These are phyloP conservation scores for Stenchaetothrips biformis DNA, from an alignment of 2,888 invertebrate species.

Conservation along the genomic window DNA sequence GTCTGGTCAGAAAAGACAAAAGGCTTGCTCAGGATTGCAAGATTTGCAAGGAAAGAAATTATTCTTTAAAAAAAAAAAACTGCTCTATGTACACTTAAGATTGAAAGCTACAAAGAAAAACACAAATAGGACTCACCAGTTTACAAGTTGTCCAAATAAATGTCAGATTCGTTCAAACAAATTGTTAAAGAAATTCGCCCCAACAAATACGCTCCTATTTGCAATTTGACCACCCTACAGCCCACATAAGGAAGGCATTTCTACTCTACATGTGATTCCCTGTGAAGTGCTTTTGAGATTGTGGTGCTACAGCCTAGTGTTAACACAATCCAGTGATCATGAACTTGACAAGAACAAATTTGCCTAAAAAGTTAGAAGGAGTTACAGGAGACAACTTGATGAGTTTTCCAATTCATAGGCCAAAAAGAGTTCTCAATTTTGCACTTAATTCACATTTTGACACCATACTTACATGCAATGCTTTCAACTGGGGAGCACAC, in stretches of 20 bases:
- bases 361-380: background rate
- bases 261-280: constrained; percentile 6
- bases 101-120: no score
- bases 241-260: background rate
- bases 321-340: background rate
- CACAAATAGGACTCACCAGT: no score
- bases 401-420: background rate
- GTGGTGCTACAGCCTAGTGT: background rate
- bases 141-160: no score
- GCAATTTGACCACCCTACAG: background rate
- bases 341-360: background rate
- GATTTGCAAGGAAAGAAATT: no score
- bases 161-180: no score
- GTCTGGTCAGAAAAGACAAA: no score
- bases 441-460: constrained; percentile 3
- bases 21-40: no score
- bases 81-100: no score
- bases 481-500: constrained; percentile 24
- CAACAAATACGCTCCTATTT: no score
- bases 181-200: no score
- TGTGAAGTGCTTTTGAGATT: background rate
- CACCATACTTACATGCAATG: constrained; percentile 29
- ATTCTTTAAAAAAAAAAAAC: no score
- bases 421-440: background rate
- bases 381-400: background rate